Evolutionary conservation across 2,888 invertebrate species (phyloP).

Genomic region (Bibio marci): DNA sequence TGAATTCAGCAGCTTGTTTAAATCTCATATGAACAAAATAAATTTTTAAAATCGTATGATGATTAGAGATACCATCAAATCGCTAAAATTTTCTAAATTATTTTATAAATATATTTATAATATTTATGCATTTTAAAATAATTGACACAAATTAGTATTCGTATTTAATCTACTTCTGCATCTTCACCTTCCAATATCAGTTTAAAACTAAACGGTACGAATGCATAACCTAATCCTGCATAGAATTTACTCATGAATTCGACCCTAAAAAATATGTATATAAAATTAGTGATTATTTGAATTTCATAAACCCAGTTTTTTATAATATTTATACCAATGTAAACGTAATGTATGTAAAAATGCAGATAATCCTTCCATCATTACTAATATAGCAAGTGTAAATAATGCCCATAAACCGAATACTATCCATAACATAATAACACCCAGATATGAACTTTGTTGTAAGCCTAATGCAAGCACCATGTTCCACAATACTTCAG

Average conservation of each 20-base stretch:
- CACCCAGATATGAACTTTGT: conserved; percentile 43
- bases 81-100: no score
- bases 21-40: no score
- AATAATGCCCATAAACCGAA: conserved; percentile 80
- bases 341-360: conserved; percentile 96
- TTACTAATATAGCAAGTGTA: conserved; percentile 84
- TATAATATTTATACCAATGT: conserved; percentile 53
- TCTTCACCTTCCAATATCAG: conserved; percentile 40
- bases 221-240: conserved; percentile 54
- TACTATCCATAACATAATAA: conserved; percentile 56
- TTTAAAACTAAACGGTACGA: conserved; percentile 68
- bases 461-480: conserved; percentile 61
- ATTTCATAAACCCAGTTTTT: neutral
- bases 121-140: no score
- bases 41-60: no score
- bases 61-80: no score
- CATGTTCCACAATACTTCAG: conserved; percentile 88
- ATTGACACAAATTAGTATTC: no score
- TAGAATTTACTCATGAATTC: conserved; percentile 90
- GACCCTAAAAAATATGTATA: conserved; percentile 58
- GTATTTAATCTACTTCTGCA: conserved; percentile 4
- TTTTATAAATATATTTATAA: no score
- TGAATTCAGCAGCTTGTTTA: no score
- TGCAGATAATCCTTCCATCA: conserved; percentile 98
- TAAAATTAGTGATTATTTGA: neutral